Percentiles rank a stretch among this genome's conserved stretches.
Evolutionary conservation across 2,113 vertebrate species (phyloP).

Genomic region (Pitta sordida): DNA sequence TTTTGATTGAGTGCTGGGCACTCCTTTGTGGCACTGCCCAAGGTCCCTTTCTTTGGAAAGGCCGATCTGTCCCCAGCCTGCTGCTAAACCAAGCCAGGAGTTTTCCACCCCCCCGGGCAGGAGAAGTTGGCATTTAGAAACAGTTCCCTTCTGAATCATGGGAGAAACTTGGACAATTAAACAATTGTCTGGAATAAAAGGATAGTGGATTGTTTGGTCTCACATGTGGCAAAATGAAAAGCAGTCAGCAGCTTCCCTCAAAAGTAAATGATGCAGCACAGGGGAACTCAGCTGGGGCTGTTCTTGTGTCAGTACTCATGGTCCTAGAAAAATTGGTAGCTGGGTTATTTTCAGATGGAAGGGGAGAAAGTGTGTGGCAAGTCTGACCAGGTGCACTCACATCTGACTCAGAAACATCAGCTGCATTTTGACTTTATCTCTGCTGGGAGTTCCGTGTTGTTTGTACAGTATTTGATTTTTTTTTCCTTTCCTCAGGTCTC

Average conservation of each 20-base stretch:
- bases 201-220: background rate
- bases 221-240: slow-evolving; percentile 6
- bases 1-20: background rate
- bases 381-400: slow-evolving; percentile 1
- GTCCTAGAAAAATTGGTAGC: background rate
- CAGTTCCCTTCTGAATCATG: background rate
- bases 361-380: background rate
- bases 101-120: background rate
- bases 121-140: background rate
- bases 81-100: background rate
- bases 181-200: background rate
- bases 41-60: background rate
- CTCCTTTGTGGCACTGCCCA: background rate
- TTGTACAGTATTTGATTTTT: background rate
- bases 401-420: background rate
- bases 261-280: background rate
- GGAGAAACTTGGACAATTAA: background rate
- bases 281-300: slow-evolving; percentile 10
- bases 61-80: background rate
- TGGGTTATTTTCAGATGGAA: background rate
- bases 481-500: background rate
- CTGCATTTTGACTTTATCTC: background rate
- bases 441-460: background rate
- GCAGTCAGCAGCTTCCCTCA: background rate
- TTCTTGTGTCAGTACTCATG: background rate